Evolutionary conservation across 2,113 vertebrate genomes (phyloP).

Genomic region (Paedocypris sp.): DNA sequence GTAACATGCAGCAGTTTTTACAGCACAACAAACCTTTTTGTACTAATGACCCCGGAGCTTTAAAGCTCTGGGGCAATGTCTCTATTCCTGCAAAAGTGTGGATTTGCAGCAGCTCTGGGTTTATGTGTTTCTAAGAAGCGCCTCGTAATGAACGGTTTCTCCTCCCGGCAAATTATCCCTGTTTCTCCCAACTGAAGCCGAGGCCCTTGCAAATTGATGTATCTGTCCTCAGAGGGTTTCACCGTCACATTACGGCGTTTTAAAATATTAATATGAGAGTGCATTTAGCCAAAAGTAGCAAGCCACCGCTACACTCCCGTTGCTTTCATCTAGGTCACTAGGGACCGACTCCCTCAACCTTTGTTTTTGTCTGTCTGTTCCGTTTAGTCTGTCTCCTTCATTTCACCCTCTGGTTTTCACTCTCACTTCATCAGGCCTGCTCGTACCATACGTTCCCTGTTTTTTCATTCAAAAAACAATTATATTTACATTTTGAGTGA

Average conservation of each 20-base stretch:
- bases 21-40: constrained; percentile 84
- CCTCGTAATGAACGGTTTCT: constrained; percentile 82
- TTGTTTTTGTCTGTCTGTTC: background rate
- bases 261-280: constrained; percentile 99
- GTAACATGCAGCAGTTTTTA: constrained; percentile 75
- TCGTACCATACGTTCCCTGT: no score
- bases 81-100: constrained; percentile 77
- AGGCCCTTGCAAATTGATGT: constrained; percentile 94
- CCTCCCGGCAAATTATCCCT: constrained; percentile 86
- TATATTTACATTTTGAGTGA: background rate
- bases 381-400: constrained; percentile 3
- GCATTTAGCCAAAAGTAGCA: constrained; percentile 97
- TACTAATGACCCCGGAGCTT: constrained; percentile 77
- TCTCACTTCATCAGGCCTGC: background rate
- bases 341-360: constrained; percentile 69
- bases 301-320: constrained; percentile 78
- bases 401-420: background rate
- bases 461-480: background rate
- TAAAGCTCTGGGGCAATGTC: constrained; percentile 72
- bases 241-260: constrained; percentile 96
- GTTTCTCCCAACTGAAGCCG: constrained; percentile 83
- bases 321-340: constrained; percentile 82
- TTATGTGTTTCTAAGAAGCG: constrained; percentile 76
- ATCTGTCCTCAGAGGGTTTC: constrained; percentile 87
- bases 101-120: constrained; percentile 80